Evolutionary conservation across 2,797 vertebrate genomes (phyloP), one percentile per base, ranked within the genome.

Genomic region (Pempheris klunzingeri): DNA sequence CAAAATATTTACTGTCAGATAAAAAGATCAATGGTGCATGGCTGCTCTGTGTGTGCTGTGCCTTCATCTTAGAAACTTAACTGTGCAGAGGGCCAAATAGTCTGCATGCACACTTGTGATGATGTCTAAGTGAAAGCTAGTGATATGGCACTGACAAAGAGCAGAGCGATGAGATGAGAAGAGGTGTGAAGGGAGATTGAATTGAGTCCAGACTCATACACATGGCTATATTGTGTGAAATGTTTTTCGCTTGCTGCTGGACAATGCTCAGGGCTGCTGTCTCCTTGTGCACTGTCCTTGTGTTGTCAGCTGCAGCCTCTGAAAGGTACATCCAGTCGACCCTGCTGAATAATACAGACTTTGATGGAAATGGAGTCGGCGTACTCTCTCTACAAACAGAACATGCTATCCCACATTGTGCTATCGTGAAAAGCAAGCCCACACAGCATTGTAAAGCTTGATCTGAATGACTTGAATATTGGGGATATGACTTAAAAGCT

Each of bases 111-210:
- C 78, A 67, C 79, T 81, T 85, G 75, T 77, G 77, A 82, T 86
- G 88, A 84, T 84, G 88, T 88, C 82, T 83, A 72, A 89, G 68
- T 66, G 59, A 90, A 80, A 84, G 81, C 77, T 75, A 60, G 76
- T 53, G 84, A 90, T 90, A 90, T 57, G 74, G 61, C 70, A 5
- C 50, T 85, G 93, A 93, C 88, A 89, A 92, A 92, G 85, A 90
- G 87, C 92, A 94, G 93, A 89, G 83, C 86, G 55, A 65, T 79
- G 90, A 63, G 77, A 39, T 81, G 82, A 62, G 80, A 87, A 77
- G 67, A 80, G 72, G 74, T 88, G 88, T 90, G 85, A 82, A 67
- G 74, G 41, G 39, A 80, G 72, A 79, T 74, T 71, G 87, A 90
- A 83, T 83, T 63, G 77, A 80, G 84, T 69, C 71, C 77, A 75